Evolutionary conservation across 2,113 vertebrate species (phyloP).

Genomic region (Apus apus): DNA sequence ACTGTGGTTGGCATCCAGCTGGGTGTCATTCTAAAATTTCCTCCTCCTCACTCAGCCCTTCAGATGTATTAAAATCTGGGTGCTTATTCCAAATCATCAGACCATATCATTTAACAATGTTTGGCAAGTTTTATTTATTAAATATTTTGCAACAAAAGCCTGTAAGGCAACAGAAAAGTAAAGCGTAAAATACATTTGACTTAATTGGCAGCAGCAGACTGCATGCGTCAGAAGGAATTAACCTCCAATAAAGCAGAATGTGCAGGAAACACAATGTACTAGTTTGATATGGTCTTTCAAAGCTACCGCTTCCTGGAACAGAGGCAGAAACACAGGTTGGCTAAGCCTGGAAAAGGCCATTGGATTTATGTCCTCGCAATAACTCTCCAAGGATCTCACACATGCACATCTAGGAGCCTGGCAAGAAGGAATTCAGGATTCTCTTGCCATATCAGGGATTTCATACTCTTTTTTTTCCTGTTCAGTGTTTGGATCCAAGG

Average conservation of each 20-base stretch:
- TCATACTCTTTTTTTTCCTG: neutral
- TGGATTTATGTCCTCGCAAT: conserved; percentile 21
- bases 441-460: neutral
- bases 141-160: conserved; percentile 43
- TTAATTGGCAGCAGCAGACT: conserved; percentile 32
- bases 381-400: neutral
- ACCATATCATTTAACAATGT: conserved; percentile 23
- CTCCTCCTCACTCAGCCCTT: neutral
- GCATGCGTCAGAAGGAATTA: conserved; percentile 51
- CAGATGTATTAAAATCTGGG: conserved; percentile 16
- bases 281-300: conserved; percentile 56
- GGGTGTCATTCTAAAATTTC: neutral
- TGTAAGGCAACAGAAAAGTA: conserved; percentile 32
- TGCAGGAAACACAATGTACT: conserved; percentile 69
- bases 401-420: neutral
- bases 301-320: conserved; percentile 59
- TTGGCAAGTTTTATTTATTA: conserved; percentile 47
- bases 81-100: conserved; percentile 6
- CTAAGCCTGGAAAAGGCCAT: conserved; percentile 20
- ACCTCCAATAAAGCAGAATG: conserved; percentile 24
- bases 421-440: conserved; percentile 9
- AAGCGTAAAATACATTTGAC: conserved; percentile 43
- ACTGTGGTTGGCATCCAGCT: neutral
- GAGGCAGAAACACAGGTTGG: neutral
- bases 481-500: neutral